Evolutionary conservation across 2,113 vertebrate species (phyloP).

Genomic region (Calonectris borealis): DNA sequence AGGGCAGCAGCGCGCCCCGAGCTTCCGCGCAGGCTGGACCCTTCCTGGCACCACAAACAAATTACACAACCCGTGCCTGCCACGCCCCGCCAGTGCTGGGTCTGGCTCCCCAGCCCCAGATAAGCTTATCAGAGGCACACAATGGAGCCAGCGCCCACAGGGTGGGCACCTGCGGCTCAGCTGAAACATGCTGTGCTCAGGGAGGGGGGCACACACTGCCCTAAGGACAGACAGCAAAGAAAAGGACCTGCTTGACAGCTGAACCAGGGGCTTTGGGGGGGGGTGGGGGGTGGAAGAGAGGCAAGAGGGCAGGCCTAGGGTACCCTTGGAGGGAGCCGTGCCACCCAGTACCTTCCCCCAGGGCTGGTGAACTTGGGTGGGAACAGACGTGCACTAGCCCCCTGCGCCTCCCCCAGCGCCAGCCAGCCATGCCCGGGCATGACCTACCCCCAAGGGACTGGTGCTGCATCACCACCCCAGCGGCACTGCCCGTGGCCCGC

Average conservation of each 20-base stretch:
- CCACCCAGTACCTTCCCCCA: background rate
- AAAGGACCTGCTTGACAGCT: background rate
- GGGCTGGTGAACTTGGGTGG: background rate
- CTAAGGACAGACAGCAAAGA: background rate
- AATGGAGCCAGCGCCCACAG: background rate
- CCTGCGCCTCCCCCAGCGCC: background rate
- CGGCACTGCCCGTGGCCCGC: background rate
- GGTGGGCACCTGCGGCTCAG: fast-evolving
- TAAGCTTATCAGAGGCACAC: background rate
- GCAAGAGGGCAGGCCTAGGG: background rate
- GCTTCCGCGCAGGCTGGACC: fast-evolving
- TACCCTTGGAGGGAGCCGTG: background rate
- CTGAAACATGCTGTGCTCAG: background rate
- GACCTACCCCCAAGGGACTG: background rate
- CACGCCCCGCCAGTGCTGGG: fast-evolving
- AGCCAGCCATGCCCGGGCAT: background rate
- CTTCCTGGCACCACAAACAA: background rate
- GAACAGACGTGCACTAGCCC: fast-evolving
- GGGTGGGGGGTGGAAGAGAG: background rate
- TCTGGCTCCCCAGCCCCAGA: background rate
- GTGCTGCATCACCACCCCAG: background rate
- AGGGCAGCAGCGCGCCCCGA: fast-evolving
- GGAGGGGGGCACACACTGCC: background rate
- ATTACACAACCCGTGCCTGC: fast-evolving
- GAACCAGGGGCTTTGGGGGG: background rate